Percentiles rank a stretch among this genome's conserved stretches.
Conservation (phyloP, 53 echinoderm and acorn worm species). For the Antedon mediterranea region DNA sequence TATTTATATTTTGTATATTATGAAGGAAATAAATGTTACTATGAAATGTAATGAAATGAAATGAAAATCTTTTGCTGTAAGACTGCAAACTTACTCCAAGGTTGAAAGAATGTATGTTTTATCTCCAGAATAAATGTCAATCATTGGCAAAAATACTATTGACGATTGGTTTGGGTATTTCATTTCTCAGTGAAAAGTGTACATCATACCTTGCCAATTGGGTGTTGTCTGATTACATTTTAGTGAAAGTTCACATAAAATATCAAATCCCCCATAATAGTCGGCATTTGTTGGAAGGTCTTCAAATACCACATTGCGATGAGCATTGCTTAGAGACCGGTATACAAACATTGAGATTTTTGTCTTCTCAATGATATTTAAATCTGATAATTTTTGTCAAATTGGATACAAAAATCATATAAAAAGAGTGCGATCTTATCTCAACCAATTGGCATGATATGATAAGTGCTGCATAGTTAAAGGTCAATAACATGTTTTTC, state of each 20-base stretch:
- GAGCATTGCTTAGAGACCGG: slow-evolving; percentile 20
- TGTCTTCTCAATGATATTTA: slow-evolving; percentile 10
- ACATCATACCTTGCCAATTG: slow-evolving; percentile 25
- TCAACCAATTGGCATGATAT: too few relatives aligned
- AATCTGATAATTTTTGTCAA: slow-evolving; percentile 4
- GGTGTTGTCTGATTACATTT: slow-evolving; percentile 3
- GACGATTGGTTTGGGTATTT: slow-evolving; percentile 26
- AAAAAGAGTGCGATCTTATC: too few relatives aligned
- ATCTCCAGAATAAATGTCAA: slow-evolving; percentile 21
- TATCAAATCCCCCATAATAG: slow-evolving; percentile 12
- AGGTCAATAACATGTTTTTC: too few relatives aligned
- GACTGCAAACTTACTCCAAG: neutral
- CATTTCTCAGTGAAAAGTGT: slow-evolving; percentile 4
- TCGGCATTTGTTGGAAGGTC: neutral
- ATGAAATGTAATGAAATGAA: too few relatives aligned
- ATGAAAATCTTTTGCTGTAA: slow-evolving; percentile 3
- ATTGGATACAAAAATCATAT: too few relatives aligned
- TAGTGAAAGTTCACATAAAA: slow-evolving; percentile 20
- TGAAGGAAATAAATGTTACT: too few relatives aligned
- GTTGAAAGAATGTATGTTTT: slow-evolving; percentile 6
- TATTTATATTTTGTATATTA: too few relatives aligned
- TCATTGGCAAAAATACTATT: slow-evolving; percentile 20
- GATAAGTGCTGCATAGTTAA: too few relatives aligned
- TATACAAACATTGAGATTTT: slow-evolving; percentile 7
- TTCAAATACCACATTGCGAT: slow-evolving; percentile 13